phyloP scores from a whole-genome alignment of 2,113 vertebrate species.

The Puma concolor region DNA sequence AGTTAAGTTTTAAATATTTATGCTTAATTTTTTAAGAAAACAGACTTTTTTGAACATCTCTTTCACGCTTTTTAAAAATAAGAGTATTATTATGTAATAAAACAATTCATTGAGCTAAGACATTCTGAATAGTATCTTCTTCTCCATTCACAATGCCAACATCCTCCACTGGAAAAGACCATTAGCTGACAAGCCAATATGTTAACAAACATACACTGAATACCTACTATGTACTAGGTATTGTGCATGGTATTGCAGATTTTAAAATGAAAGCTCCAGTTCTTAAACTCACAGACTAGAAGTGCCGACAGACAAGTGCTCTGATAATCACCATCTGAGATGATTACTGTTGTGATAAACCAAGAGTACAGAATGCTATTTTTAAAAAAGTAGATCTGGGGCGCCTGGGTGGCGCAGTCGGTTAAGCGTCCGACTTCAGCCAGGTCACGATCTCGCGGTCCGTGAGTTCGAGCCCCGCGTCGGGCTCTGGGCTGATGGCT shows the following conservation, averaged over 20 bases:
- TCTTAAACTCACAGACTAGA: not conserved
- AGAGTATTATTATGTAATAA: not conserved
- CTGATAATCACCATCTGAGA: not conserved
- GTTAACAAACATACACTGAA: not conserved
- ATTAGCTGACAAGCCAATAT: not conserved
- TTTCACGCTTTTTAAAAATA: not conserved
- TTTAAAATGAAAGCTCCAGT: not conserved
- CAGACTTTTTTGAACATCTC: constrained; percentile 49
- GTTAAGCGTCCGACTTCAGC: too few species aligned
- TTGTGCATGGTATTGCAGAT: not conserved
- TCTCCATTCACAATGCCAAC: not conserved
- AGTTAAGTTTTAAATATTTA: constrained; percentile 73
- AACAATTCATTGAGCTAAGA: not conserved
- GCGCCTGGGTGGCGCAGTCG: too few species aligned
- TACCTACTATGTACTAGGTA: not conserved
- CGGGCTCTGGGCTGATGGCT: too few species aligned
- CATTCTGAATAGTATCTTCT: not conserved
- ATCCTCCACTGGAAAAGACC: not conserved
- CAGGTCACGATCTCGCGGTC: too few species aligned
- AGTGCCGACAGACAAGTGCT: not conserved
- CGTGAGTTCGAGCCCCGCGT: too few species aligned
- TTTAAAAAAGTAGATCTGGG: not conserved
- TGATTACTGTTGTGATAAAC: not conserved
- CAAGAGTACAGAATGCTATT: not conserved
- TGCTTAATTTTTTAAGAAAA: constrained; percentile 62